These are phyloP conservation scores for Ephestia elutella DNA, from an alignment of 1,140 invertebrate species.

Conservation along the genomic window DNA sequence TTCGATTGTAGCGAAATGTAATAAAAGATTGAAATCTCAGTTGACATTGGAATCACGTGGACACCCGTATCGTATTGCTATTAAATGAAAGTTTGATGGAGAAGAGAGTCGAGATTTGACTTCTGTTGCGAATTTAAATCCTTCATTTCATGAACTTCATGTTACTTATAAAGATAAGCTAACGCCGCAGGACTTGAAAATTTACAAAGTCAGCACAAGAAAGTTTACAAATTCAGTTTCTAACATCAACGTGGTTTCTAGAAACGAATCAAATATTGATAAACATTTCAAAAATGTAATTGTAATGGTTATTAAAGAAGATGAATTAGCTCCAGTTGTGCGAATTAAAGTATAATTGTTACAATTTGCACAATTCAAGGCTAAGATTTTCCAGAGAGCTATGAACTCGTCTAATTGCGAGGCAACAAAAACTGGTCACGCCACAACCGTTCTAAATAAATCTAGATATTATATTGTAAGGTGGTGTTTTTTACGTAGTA, in stretches of 20 bases:
- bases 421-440: background rate
- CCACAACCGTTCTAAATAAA: background rate
- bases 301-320: background rate
- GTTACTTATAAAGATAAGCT: too few relatives aligned
- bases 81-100: background rate
- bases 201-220: too few relatives aligned
- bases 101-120: background rate
- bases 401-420: background rate
- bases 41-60: background rate
- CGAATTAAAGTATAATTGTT: background rate
- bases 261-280: too few relatives aligned
- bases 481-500: too few relatives aligned
- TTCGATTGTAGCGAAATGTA: background rate
- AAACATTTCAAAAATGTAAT: background rate
- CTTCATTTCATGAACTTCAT: background rate
- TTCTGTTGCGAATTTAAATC: background rate
- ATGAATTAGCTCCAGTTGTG: background rate
- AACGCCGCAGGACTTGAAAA: too few relatives aligned
- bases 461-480: too few relatives aligned
- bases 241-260: background rate
- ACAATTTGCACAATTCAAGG: conserved; percentile 3
- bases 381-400: conserved; percentile 1
- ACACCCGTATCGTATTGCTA: background rate
- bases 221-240: background rate
- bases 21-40: background rate